Conservation (phyloP, 2,888 invertebrate genomes). For the Anoncus sp. region DNA sequence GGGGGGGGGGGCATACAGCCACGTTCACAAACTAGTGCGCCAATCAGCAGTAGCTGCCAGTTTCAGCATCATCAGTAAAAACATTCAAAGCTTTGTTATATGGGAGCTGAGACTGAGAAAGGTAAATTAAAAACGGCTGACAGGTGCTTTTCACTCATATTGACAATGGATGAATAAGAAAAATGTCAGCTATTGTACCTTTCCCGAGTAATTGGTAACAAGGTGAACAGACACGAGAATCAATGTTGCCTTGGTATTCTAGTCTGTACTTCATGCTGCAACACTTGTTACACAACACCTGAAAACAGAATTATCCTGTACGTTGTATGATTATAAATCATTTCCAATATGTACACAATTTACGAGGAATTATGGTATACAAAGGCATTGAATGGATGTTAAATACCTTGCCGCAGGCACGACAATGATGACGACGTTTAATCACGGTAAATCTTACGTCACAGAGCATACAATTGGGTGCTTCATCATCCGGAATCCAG, state of each 20-base stretch:
- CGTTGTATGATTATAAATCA: background rate
- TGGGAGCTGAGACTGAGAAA: background rate
- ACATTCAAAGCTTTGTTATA: background rate
- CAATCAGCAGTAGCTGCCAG: no score
- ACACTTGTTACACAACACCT: conserved; percentile 92
- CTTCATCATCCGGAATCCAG: conserved; percentile 95
- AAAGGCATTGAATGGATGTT: background rate
- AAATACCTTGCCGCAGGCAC: conserved; percentile 91
- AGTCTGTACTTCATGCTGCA: conserved; percentile 89
- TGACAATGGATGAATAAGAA: conserved; percentile 25
- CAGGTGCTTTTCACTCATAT: background rate
- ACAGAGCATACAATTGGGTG: conserved; percentile 93
- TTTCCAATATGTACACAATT: background rate
- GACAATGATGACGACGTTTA: conserved; percentile 93
- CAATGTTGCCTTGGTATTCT: conserved; percentile 89
- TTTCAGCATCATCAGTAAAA: no score
- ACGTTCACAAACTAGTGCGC: no score
- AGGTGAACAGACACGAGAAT: conserved; percentile 90
- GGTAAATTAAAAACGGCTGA: background rate
- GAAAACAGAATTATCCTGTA: conserved; percentile 64
- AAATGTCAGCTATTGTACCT: conserved; percentile 77
- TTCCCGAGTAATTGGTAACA: conserved; percentile 87
- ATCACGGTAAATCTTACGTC: conserved; percentile 92
- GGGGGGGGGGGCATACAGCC: no score
- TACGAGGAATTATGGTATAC: background rate